Base-by-base conservation (phyloP, 1,140 invertebrate genomes). In the Drosophila persimilis region DNA sequence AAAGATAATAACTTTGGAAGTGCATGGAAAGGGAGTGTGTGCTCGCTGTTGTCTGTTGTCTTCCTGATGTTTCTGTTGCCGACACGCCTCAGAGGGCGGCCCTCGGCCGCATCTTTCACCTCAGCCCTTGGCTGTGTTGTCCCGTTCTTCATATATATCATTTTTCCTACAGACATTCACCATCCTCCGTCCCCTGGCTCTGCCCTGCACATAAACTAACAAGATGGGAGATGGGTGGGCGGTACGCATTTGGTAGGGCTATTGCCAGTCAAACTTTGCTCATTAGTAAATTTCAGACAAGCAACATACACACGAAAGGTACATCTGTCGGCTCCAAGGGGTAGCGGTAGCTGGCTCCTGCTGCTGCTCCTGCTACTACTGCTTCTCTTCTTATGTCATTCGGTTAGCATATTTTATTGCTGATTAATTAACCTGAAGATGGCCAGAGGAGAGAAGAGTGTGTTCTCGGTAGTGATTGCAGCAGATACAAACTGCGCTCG, bases 391-490 rank as follows among this genome's bases (percentile, higher is more conserved):
- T 70, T 47, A 43, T 80, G 69, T 48, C 81, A 80, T 72, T 74
- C 58, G 50, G 72, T 77, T 86, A 54, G 81, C 58, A 73, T 77
- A 86, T 77, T 85, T 85, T 81, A 85, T 86, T 80, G 84, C 77
- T 85, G 81, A 85, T 86, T 85, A 85, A 85, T 85, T 85, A 85
- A 86, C 81, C 78, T 43, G 72, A 43, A 26, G 51, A 69, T 35
- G 47, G 35, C 45, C 35, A 52, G 41, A 52, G 47, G 20, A 75
- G 48, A 20, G 13, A 52, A 29, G 29, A 3, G 8, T 9, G 5
- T 13, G 8, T 39, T 39, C 35, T 39, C 35, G 35, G 11, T 13
- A 39, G 35, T 39, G 11, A 39, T 39, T 39, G 35, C 35, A 39
- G 35, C 35, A 39, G 35, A 11, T 4, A 11, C 35, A 39, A 51